Percentiles rank a stretch among this genome's conserved stretches.
phyloP scores from a whole-genome alignment of 2,113 vertebrate genomes.

The Istiophorus platypterus region DNA sequence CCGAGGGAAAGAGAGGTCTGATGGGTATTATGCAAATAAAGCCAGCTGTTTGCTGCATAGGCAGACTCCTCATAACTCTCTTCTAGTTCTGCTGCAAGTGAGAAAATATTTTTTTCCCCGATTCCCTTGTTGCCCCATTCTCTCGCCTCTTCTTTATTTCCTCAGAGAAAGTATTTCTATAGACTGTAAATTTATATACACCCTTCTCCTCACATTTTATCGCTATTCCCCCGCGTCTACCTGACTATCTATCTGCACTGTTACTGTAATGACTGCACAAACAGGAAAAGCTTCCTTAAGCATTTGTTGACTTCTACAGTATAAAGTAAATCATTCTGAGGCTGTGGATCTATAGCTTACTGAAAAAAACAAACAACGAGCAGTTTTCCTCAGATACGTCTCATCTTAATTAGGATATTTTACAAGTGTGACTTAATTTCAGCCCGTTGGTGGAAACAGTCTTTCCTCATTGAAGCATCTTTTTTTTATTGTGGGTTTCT shows the following conservation, averaged over 20 bases:
- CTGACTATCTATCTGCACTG: slow-evolving; percentile 50
- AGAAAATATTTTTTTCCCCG: slow-evolving; percentile 55
- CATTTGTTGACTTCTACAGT: slow-evolving; percentile 57
- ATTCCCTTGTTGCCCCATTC: slow-evolving; percentile 31
- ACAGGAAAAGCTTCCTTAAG: slow-evolving; percentile 54
- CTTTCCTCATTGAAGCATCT: neutral
- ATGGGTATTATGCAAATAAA: slow-evolving; percentile 81
- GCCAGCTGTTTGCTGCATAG: slow-evolving; percentile 79
- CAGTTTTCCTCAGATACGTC: slow-evolving; percentile 16
- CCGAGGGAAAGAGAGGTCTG: slow-evolving; percentile 68
- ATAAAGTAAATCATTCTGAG: slow-evolving; percentile 40
- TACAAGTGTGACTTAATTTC: neutral
- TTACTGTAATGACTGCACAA: slow-evolving; percentile 54
- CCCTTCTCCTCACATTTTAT: slow-evolving; percentile 20
- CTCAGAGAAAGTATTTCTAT: slow-evolving; percentile 53
- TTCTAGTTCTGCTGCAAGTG: slow-evolving; percentile 57
- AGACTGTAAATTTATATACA: slow-evolving; percentile 43
- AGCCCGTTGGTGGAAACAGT: neutral
- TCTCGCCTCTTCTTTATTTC: slow-evolving; percentile 58
- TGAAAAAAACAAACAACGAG: slow-evolving; percentile 31
- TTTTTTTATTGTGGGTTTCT: neutral
- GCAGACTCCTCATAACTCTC: slow-evolving; percentile 68
- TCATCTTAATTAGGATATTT: slow-evolving; percentile 39
- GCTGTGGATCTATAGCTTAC: slow-evolving; percentile 25
- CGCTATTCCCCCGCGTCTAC: neutral